Base-by-base conservation (phyloP, 92 coral and sea anemone species). In the Umimayanthus chanpuru region DNA sequence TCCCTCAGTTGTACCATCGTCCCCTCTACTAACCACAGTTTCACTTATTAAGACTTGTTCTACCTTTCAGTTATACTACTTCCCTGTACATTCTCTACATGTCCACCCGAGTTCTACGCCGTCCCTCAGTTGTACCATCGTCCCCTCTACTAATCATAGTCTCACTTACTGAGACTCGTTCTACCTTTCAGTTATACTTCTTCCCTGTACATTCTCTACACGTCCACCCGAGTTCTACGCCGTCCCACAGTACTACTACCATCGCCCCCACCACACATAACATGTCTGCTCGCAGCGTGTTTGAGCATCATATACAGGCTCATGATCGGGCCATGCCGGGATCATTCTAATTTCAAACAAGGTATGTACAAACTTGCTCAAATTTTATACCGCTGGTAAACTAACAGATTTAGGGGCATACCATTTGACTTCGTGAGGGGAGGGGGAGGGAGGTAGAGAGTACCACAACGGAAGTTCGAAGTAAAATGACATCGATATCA, bases 181-280 rank as follows among this genome's bases (percentile, higher is more conserved):
- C 55, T 9, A 9, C 7, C 29, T 77, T 77, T 43, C 81, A 77
- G 81, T 44, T 77, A 43, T 77, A 77, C 55, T 77, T 77, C 32
- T 77, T 77, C 81, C 81, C 81, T 9, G 81, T 77, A 18, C 81
- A 77, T 77, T 77, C 81, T 43, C 58, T 77, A 61, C 81, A 77
- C 21, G 55, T n/a, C 32, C 81, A 77, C 26, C 81, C 58, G 26
- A 77, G 81, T 53, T 9, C 81, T 8, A 43, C 77, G 5, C 77
- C 77, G 39, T 73, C 25, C 23, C 47, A 16, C 36, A 28, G 75
- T 70, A 12, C 23, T 23, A 61, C 68, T 8, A 14, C 9, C 8
- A 5, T 6, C 18, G 4, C 12, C 44, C 18, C 77, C 23, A 32
- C 77, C 8, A 32, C 9, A 1, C 6, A 20, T 15, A 16, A 72